Evolutionary conservation across 2,888 invertebrate species (phyloP).

Genomic region (Caenorhabditis sp.): DNA sequence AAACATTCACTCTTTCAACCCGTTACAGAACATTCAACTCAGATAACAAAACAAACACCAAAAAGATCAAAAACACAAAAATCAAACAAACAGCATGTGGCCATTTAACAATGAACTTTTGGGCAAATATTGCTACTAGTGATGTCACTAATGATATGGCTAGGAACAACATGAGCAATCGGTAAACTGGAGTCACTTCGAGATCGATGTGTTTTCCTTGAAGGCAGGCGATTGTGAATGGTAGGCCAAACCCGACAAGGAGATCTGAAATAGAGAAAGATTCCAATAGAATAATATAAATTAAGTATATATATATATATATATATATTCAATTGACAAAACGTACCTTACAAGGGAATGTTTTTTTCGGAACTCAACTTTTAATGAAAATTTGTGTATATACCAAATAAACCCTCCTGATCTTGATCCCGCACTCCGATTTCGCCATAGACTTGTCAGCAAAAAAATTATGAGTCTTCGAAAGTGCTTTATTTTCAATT

Average conservation of each 20-base stretch:
- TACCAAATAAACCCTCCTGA: too few species aligned
- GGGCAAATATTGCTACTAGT: conserved; percentile 44
- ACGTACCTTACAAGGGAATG: too few species aligned
- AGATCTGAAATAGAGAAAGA: too few species aligned
- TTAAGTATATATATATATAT: too few species aligned
- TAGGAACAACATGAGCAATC: conserved; percentile 42
- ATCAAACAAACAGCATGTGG: conserved; percentile 41
- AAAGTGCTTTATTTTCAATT: too few species aligned
- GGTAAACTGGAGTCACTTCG: conserved; percentile 32
- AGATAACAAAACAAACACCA: conserved; percentile 38
- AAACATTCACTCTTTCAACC: conserved; percentile 4
- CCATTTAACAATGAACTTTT: conserved; percentile 42
- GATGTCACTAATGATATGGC: conserved; percentile 36
- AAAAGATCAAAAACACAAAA: conserved; percentile 38
- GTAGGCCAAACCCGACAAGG: conserved; percentile 64
- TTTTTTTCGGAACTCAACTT: too few species aligned
- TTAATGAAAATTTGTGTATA: too few species aligned
- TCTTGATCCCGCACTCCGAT: too few species aligned
- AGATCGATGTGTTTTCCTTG: conserved; percentile 56
- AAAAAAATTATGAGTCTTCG: too few species aligned
- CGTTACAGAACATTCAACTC: conserved; percentile 42
- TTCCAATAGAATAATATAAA: too few species aligned
- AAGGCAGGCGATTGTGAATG: conserved; percentile 61
- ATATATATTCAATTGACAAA: too few species aligned
- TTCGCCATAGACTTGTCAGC: too few species aligned